Evolutionary conservation across 2,888 invertebrate species (phyloP).

Genomic region (Apodemia mormo): DNA sequence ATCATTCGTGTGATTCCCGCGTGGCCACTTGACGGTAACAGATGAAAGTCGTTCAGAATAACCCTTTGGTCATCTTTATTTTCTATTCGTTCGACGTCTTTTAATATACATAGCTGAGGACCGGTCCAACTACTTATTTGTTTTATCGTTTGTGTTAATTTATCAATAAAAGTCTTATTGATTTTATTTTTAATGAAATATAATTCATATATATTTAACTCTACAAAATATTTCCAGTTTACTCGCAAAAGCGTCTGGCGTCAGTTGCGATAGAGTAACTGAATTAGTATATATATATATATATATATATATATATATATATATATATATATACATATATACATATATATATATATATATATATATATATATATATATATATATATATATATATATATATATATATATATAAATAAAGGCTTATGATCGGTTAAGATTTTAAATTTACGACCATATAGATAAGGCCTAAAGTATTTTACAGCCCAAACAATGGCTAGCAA

Average conservation of each 20-base stretch:
- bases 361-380: constrained; percentile 19
- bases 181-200: no score
- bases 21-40: constrained; percentile 29
- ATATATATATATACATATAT: no score
- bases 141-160: no score
- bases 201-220: constrained; percentile 22
- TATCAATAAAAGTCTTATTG: no score
- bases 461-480: constrained; percentile 26
- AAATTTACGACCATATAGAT: constrained; percentile 29
- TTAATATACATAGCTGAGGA: no score
- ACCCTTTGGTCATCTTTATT: constrained; percentile 19
- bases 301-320: no score
- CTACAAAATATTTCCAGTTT: constrained; percentile 25
- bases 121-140: no score
- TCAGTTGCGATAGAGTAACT: constrained; percentile 19
- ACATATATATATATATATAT: no score
- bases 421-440: constrained; percentile 24
- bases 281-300: constrained; percentile 16
- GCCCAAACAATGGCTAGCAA: no score
- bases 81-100: no score
- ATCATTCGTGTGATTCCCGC: constrained; percentile 27
- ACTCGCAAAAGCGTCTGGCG: constrained; percentile 23
- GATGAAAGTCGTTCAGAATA: constrained; percentile 28
- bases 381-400: no score
- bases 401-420: no score